These are phyloP conservation scores for Andricus curvator DNA, from an alignment of 2,888 invertebrate species.

Conservation along the genomic window DNA sequence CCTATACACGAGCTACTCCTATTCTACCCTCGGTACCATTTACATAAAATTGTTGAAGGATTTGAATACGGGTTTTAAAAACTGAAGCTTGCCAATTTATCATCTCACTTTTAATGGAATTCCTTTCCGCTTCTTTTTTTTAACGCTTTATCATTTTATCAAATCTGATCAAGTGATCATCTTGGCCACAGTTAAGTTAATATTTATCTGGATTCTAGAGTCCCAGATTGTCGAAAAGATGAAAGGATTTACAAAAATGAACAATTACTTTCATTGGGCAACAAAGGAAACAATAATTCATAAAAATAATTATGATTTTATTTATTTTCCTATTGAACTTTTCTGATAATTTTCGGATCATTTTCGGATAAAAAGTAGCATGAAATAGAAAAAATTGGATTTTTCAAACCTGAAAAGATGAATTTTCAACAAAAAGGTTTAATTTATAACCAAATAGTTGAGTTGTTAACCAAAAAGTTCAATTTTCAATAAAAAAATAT, in stretches of 20 bases:
- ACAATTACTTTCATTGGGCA: not conserved
- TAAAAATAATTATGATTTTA: too few species aligned
- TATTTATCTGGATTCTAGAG: not conserved
- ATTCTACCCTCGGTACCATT: slow-evolving; percentile 29
- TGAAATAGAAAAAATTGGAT: too few species aligned
- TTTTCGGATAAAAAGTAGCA: too few species aligned
- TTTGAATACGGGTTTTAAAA: slow-evolving; percentile 4
- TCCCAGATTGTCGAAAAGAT: not conserved
- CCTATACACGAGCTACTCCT: slow-evolving; percentile 12
- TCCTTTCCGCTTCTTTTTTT: not conserved
- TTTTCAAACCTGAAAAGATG: too few species aligned
- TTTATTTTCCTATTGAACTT: too few species aligned
- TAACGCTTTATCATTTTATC: not conserved
- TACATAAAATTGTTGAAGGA: not conserved
- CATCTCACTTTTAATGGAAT: slow-evolving; percentile 36
- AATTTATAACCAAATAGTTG: too few species aligned
- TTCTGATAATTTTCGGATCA: too few species aligned
- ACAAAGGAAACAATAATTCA: not conserved
- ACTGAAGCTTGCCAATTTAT: not conserved
- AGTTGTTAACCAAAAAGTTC: too few species aligned
- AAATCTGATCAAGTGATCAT: slow-evolving; percentile 6
- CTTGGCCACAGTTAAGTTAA: not conserved
- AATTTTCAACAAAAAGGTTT: too few species aligned
- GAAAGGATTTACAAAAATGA: not conserved
- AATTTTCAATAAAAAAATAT: too few species aligned